Base-by-base conservation (phyloP, 2,113 vertebrate genomes). In the Eubucco bourcierii region DNA sequence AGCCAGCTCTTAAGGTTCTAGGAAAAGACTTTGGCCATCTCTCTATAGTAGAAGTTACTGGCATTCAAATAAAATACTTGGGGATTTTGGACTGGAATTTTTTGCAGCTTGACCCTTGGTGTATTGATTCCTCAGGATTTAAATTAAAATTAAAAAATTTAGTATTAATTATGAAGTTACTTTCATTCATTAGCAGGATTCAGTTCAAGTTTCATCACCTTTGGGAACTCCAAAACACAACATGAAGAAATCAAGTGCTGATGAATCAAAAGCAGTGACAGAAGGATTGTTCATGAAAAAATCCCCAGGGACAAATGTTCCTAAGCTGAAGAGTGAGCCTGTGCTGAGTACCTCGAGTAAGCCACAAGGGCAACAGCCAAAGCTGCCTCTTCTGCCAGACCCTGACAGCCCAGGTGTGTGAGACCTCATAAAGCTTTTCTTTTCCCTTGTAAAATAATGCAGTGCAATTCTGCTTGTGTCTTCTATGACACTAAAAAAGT, bases 151-250 rank as follows among this genome's bases (percentile, higher is more conserved):
- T 2, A 11, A 66, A 66, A 83, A 64, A 64, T 34, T 15, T 39
- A 1, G 39, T n/a, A 4, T 67, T 94, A 84, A 94, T 85, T 56
- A 50, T 29, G 64, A 46, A 44, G 61, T 90, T 76, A 59, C 14
- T 95, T 93, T 86, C 59, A 15, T 93, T 87, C 59, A 13, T 93
- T 93, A 94, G 73, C 95, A 99, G 99, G 98, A 98, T 76, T 97
- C 97, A 7, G 97, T 98, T 83, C 98, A 93, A 19, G 96, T 97
- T 87, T 94, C 97, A 31, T 97, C 97, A 46, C 97, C 98, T 59
- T 72, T 80, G 73, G 95, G 96, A 65, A 97, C 97, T 6, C 97
- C 98, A 9, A 95, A 97, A 52, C 97, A 97, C 4, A 76, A 41
- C 33, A 5, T 72, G 89, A 97, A 77, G 93, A 96, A 94, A 95